Conservation (phyloP, 2,113 vertebrate genomes). For the Orcinus orca region DNA sequence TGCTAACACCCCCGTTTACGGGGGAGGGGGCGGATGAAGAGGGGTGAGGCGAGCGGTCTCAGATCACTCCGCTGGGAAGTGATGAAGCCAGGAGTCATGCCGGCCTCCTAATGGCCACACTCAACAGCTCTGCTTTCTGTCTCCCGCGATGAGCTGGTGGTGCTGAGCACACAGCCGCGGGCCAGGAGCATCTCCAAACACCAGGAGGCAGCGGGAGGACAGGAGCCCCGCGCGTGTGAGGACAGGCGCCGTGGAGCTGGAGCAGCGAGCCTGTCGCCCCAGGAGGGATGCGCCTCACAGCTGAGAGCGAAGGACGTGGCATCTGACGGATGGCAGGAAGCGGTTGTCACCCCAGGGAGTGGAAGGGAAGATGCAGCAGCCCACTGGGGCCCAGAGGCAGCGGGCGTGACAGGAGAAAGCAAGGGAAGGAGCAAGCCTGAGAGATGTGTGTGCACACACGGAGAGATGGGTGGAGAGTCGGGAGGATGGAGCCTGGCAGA, state of each 20-base stretch:
- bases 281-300: neutral
- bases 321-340: neutral
- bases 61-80: neutral
- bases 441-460: neutral
- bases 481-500: neutral
- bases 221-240: neutral
- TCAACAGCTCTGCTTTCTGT: neutral
- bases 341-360: neutral
- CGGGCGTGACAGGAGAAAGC: neutral
- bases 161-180: rapidly evolving
- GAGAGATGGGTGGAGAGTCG: neutral
- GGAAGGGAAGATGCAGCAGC: neutral
- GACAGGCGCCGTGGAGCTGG: rapidly evolving
- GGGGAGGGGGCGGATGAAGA: neutral
- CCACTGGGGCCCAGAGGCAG: neutral
- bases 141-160: neutral
- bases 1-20: too few relatives aligned
- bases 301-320: neutral
- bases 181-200: neutral
- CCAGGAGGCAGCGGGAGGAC: neutral
- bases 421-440: neutral
- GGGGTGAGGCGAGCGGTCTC: neutral
- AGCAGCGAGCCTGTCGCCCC: neutral
- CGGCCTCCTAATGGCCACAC: rapidly evolving
- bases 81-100: neutral